Conservation (phyloP, 2,797 vertebrate genomes). For the Sphenopsis melanotis region DNA sequence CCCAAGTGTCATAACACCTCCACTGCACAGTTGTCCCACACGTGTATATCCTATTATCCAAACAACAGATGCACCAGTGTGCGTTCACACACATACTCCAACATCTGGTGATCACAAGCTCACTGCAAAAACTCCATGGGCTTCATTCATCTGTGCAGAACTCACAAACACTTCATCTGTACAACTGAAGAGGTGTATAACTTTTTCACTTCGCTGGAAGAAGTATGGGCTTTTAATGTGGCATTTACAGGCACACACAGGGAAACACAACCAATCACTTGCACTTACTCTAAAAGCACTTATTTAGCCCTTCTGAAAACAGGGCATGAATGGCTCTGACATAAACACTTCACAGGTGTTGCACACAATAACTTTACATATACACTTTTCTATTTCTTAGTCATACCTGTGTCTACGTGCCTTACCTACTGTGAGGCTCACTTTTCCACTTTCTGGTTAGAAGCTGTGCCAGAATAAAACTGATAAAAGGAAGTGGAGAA, state of each 20-base stretch:
- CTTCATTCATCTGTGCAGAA: slow-evolving; percentile 25
- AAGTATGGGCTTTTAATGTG: not conserved
- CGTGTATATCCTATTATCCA: not conserved
- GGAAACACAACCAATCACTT: not conserved
- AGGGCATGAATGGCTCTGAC: not conserved
- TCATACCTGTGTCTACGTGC: not conserved
- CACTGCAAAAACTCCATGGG: not conserved
- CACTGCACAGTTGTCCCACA: not conserved
- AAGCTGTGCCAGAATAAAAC: not conserved
- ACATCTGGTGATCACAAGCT: slow-evolving; percentile 9
- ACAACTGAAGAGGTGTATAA: not conserved
- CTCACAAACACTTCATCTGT: slow-evolving; percentile 39
- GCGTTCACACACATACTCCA: not conserved
- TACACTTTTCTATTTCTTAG: not conserved
- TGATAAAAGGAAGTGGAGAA: not conserved
- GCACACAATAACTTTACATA: not conserved
- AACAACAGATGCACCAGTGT: not conserved
- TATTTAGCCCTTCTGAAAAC: not conserved
- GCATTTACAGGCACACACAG: not conserved
- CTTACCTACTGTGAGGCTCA: not conserved
- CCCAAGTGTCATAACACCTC: not conserved
- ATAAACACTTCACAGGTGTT: not conserved
- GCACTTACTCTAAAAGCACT: not conserved
- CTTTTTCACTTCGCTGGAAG: not conserved
- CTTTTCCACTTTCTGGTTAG: not conserved